Base-by-base conservation (phyloP, 2,888 invertebrate species). In the Psylliodes chrysocephalus region DNA sequence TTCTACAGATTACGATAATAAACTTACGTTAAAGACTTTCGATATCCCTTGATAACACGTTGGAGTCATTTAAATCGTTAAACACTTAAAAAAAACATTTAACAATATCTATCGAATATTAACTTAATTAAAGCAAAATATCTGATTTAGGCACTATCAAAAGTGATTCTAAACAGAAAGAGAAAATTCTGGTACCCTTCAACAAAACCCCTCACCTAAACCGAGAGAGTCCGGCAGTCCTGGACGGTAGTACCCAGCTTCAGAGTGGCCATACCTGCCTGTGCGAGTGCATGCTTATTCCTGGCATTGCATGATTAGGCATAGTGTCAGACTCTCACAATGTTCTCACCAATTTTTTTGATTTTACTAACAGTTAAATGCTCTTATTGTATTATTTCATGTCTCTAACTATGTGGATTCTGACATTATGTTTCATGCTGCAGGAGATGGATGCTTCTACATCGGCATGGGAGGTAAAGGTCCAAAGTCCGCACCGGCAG, bases 381-480 rank as follows among this genome's bases (percentile, higher is more conserved):
- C 75, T 73, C 64, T 71, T 64, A 71, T 74, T 75, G 38, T 52
- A 52, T 56, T 55, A 59, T 64, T 52, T 54, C 57, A 33, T 60
- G 17, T 56, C 51, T 40, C 33, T 40, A 49, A 51, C 33, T 61
- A 8, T 71, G 79, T 78, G 76, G 84, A 86, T 88, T 89, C 90
- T 89, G 87, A 89, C 88, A 89, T 86, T 88, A 86, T 92, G 91
- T 93, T 92, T 92, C 64, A 63, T 66, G 71, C 71, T 90, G 92
- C 93, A 94, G 94, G 94, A 91, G 94, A 94, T 91, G 93, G 93
- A 90, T 94, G 94, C 91, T 94, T 94, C 93, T 93, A 93, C 92
- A 92, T 94, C 88, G 94, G 94, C 88, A 90, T 94, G 90, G 93
- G 93, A 86, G 92, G 92, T 86, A 91, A 91, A 87, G 88, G 86